Conservation (phyloP, 2,888 invertebrate genomes). For the Cephus runcator region DNA sequence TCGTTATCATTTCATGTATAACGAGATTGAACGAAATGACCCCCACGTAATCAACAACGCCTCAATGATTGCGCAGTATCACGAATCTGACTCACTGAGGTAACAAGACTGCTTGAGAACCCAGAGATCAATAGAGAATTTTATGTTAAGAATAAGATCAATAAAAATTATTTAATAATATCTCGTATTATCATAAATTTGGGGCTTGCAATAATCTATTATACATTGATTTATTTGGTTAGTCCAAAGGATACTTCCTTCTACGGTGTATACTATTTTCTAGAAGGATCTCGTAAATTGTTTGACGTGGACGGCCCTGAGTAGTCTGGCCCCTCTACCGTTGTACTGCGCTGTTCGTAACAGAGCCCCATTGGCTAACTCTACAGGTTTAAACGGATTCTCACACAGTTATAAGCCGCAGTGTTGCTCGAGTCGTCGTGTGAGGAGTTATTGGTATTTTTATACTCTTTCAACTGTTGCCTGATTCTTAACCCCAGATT, state of each 20-base stretch:
- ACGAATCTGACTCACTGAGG: conserved; percentile 4
- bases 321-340: background rate
- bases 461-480: background rate
- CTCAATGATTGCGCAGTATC: conserved; percentile 24
- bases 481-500: background rate
- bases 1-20: conserved; percentile 13
- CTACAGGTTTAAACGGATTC: background rate
- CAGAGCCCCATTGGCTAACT: background rate
- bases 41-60: conserved; percentile 42
- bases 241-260: too few species aligned
- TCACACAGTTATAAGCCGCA: background rate
- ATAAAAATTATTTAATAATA: too few species aligned
- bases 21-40: conserved; percentile 26
- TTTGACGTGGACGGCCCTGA: background rate
- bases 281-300: background rate
- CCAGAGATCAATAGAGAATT: background rate
- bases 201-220: too few species aligned
- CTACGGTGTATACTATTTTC: background rate
- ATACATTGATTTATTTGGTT: too few species aligned
- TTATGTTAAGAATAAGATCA: too few species aligned
- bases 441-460: background rate
- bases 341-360: background rate
- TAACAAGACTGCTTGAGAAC: background rate
- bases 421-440: background rate
- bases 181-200: too few species aligned